Base-by-base conservation (phyloP, 1,140 invertebrate genomes). In the Portunus trituberculatus region DNA sequence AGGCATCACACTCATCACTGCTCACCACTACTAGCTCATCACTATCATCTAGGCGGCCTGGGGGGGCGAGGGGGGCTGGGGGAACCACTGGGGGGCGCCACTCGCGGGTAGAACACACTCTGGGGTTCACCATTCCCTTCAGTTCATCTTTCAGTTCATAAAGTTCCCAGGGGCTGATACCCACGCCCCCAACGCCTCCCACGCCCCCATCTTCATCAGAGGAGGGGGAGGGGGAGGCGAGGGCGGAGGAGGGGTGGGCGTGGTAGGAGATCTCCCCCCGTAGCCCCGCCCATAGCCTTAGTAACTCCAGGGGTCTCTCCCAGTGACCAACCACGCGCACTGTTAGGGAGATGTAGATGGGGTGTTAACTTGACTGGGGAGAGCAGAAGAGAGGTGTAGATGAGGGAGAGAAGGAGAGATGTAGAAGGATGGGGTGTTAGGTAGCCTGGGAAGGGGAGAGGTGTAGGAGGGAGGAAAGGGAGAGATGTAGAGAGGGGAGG, bases 81-180 rank as follows among this genome's bases (percentile, higher is more conserved):
- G 92, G 28, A 20, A n/a, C 12, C 31, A 46, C 84, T 86, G 52
- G 87, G 28, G 25, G 4, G n/a, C 0, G 20, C 3, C 82, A 25
- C n/a, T n/a, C 39, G 39, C 39, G 39, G 39, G n/a, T n/a, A n/a
- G n/a, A n/a, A n/a, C n/a, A n/a, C n/a, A n/a, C n/a, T n/a, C n/a
- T n/a, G 39, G 39, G 39, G 8, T 52, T 3, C 32, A 82, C 87
- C 3, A 95, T 28, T 4, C 83, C 93, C 92, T 95, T 95, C 25
- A 95, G 89, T 48, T 96, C 95, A 89, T 96, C 95, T 52, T 94
- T 96, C 31, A 96, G 92, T 29, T 96, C 95, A 39, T 96, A 96
- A 28, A 96, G 7, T 32, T 96, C 95, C 92, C 95, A 96, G 3
- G 95, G 95, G 84, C 46, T 93, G 67, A 95, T 95, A 59, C 45